Evolutionary conservation across 2,113 vertebrate species (phyloP).

Genomic region (Pagrus major): DNA sequence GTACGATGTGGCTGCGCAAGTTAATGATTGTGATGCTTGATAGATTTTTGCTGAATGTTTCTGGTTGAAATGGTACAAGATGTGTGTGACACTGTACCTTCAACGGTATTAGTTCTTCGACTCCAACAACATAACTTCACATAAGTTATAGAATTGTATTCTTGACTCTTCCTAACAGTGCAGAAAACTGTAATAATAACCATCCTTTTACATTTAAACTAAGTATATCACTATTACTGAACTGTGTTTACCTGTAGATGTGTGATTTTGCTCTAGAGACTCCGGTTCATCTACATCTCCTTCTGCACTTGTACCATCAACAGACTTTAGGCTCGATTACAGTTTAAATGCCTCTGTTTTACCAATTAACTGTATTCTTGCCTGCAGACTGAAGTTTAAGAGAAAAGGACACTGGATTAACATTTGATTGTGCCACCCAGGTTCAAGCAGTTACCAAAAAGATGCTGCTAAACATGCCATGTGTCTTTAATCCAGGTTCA

Average conservation of each 20-base stretch:
- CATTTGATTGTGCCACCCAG: conserved; percentile 10
- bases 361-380: neutral
- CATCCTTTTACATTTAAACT: conserved; percentile 53
- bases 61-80: conserved; percentile 35
- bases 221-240: conserved; percentile 46
- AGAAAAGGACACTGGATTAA: neutral
- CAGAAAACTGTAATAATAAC: conserved; percentile 46
- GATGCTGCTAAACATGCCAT: neutral
- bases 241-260: conserved; percentile 39
- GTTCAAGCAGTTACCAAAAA: conserved; percentile 6
- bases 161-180: conserved; percentile 52
- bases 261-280: conserved; percentile 46
- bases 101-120: conserved; percentile 26
- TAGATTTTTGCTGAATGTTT: conserved; percentile 62
- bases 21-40: conserved; percentile 62
- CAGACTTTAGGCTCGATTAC: neutral
- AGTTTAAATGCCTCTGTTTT: conserved; percentile 23
- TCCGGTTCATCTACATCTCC: conserved; percentile 27
- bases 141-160: conserved; percentile 41
- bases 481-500: neutral
- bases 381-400: neutral
- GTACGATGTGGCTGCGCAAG: conserved; percentile 45
- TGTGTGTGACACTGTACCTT: conserved; percentile 41
- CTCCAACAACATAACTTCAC: conserved; percentile 33
- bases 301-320: conserved; percentile 25